Base-by-base conservation (phyloP, 1,140 invertebrate genomes). In the Bombus pascuorum region DNA sequence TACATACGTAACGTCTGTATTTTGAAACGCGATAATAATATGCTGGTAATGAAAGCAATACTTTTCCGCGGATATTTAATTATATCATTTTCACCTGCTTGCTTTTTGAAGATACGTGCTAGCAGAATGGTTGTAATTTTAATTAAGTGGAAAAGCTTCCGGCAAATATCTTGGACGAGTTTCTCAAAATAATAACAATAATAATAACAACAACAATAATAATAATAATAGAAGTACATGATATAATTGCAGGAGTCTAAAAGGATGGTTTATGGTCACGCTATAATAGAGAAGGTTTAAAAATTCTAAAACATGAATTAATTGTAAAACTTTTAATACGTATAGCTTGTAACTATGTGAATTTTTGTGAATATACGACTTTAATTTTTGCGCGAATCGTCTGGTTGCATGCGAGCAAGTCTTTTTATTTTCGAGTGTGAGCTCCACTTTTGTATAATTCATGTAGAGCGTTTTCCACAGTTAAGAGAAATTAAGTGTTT, bases 401-500 rank as follows among this genome's bases (percentile, higher is more conserved):
- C 74, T n/a, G 22, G 34, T 59, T 37, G 47, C 34, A 10, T n/a
- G 47, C 53, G 32, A 28, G 10, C n/a, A 4, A 10, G 9, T 53
- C 15, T 53, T 59, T 76, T 37, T 34, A 53, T 53, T 34, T 37
- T 37, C 47, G 18, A 75, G n/a, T n/a, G 47, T 25, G 25, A 37
- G 34, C 47, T n/a, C 53, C 34, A 22, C 74, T 76, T 59, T 59
- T 59, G 53, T 59, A n/a, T n/a, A 76, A 76, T 76, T 59, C 74
- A 5, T 37, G 25, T 18, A 39, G 34, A 73, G 39, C 70, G 37
- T 71, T 71, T 42, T 22, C 13, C 42, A 22, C 37, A 15, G 53
- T n/a, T 8, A 34, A 39, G 25, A 28, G 15, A 59, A 76, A 76
- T 39, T 59, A 39, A 76, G 74, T 59, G 34, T 76, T 59, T 76